Evolutionary conservation across 2,113 vertebrate genomes (phyloP).

Genomic region (Ornithorhynchus anatinus): DNA sequence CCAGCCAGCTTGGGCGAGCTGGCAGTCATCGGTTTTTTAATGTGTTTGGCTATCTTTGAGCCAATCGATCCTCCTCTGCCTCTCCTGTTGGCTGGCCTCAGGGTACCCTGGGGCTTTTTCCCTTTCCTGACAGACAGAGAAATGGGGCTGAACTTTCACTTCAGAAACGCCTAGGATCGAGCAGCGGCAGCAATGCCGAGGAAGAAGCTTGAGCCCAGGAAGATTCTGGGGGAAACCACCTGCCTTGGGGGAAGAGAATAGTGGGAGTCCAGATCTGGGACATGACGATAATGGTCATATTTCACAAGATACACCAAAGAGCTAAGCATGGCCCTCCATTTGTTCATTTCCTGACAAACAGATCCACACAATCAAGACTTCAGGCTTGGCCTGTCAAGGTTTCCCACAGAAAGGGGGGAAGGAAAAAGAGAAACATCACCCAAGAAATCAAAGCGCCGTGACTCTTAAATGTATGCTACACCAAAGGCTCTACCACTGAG

Average conservation of each 20-base stretch:
- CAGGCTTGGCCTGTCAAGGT: conserved; percentile 5
- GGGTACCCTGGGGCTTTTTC: conserved; percentile 9
- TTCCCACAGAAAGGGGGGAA: conserved; percentile 28
- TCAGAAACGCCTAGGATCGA: too few relatives aligned
- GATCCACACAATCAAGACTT: not conserved
- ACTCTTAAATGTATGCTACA: not conserved
- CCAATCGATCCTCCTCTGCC: conserved; percentile 49
- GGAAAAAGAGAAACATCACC: not conserved
- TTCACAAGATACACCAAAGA: too few relatives aligned
- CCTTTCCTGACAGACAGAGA: conserved; percentile 9
- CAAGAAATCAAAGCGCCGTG: not conserved
- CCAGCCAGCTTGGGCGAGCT: conserved; percentile 31
- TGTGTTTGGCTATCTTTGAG: too few relatives aligned
- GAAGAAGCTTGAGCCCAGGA: too few relatives aligned
- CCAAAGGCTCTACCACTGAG: not conserved
- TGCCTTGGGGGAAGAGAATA: too few relatives aligned
- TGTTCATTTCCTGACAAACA: conserved; percentile 8
- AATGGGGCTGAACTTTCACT: too few relatives aligned
- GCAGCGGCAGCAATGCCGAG: too few relatives aligned
- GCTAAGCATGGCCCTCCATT: too few relatives aligned
- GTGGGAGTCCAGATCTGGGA: too few relatives aligned
- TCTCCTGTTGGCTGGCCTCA: conserved; percentile 36
- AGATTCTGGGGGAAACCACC: too few relatives aligned
- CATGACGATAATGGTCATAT: too few relatives aligned
- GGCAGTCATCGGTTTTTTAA: conserved; percentile 59